Conservation (phyloP, 1,140 invertebrate species). For the Orius insidiosus region DNA sequence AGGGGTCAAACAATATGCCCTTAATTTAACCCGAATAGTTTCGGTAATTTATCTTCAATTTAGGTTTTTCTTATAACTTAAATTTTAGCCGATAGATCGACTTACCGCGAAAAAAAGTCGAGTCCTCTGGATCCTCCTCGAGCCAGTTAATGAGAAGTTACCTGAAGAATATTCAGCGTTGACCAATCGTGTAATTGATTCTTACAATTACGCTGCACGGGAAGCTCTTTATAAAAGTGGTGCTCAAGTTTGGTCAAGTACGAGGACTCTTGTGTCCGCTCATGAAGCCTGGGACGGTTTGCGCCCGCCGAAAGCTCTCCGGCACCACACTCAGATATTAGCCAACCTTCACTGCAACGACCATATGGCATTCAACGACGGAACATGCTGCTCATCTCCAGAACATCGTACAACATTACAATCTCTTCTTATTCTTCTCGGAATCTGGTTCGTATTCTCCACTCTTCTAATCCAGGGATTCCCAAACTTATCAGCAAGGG, state of each 20-base stretch:
- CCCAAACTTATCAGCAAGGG: too few species aligned
- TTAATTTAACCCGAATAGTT: conserved; percentile 52
- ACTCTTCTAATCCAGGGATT: background rate
- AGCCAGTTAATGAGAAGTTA: conserved; percentile 62
- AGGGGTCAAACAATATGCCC: conserved; percentile 53
- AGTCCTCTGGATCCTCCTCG: conserved; percentile 76
- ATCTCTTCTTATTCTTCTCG: conserved; percentile 63
- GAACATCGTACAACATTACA: conserved; percentile 78
- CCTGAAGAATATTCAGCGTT: conserved; percentile 40
- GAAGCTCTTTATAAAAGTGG: conserved; percentile 51
- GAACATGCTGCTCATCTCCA: conserved; percentile 81
- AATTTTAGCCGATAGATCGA: conserved; percentile 47
- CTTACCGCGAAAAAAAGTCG: conserved; percentile 45
- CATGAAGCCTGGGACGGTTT: conserved; percentile 42
- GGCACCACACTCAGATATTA: conserved; percentile 67
- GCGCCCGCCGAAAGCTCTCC: conserved; percentile 37
- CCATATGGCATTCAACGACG: conserved; percentile 95
- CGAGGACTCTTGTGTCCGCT: conserved; percentile 60
- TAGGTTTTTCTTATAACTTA: background rate
- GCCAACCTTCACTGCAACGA: conserved; percentile 95
- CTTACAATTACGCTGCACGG: conserved; percentile 58
- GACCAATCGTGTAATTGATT: conserved; percentile 66
- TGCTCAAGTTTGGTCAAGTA: conserved; percentile 67
- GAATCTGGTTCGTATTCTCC: conserved; percentile 47
- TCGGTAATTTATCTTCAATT: conserved; percentile 20